Evolutionary conservation across 1,140 invertebrate species (phyloP).

Genomic region (Oreohelix idahoensis): DNA sequence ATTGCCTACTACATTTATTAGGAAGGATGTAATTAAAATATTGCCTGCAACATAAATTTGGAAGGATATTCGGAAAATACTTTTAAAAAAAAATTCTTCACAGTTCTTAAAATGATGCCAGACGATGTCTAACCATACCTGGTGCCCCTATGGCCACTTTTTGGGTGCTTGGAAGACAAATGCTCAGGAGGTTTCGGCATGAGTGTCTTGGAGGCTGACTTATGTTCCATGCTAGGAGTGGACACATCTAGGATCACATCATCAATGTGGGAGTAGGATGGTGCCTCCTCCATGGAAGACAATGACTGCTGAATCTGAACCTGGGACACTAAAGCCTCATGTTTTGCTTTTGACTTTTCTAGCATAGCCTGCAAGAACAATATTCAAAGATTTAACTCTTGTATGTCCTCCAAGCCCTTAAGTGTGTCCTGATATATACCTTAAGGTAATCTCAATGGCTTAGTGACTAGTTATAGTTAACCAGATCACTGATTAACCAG

Average conservation of each 20-base stretch:
- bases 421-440: no score
- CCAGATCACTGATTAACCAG: no score
- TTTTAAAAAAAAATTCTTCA: no score
- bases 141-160: neutral
- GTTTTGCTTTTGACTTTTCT: constrained; percentile 70
- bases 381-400: neutral
- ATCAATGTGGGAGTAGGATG: constrained; percentile 12
- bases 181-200: constrained; percentile 63
- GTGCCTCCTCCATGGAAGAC: constrained; percentile 44
- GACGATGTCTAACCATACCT: neutral
- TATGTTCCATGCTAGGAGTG: neutral
- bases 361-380: constrained; percentile 51
- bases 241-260: neutral
- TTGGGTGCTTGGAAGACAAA: constrained; percentile 38
- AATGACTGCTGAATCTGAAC: constrained; percentile 64
- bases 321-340: constrained; percentile 71
- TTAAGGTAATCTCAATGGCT: no score
- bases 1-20: no score
- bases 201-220: constrained; percentile 44
- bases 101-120: constrained; percentile 16
- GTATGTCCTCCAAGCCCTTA: no score
- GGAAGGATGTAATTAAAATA: no score
- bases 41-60: no score
- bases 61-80: no score
- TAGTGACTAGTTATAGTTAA: no score